Percentiles rank a stretch among this genome's conserved stretches.
Evolutionary conservation across 1,140 invertebrate species (phyloP).

Genomic region (Vanessa tameamea): DNA sequence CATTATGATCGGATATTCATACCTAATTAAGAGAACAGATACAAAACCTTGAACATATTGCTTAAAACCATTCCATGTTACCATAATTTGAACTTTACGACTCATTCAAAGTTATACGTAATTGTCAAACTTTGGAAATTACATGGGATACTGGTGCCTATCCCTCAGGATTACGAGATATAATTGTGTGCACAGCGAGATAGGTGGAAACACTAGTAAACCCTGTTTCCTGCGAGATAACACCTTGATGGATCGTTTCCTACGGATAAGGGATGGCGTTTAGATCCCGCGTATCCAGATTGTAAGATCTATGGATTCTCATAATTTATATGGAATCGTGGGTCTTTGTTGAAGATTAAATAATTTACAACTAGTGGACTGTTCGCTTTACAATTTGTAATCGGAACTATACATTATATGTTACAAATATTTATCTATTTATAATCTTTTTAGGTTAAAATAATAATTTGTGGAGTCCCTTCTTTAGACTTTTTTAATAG

Average conservation of each 20-base stretch:
- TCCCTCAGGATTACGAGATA: neutral
- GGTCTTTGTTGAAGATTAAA: conserved; percentile 10
- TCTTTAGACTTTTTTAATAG: too few relatives aligned
- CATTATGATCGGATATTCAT: neutral
- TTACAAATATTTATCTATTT: too few relatives aligned
- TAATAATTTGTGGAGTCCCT: too few relatives aligned
- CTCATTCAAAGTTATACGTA: conserved; percentile 33
- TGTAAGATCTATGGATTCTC: conserved; percentile 30
- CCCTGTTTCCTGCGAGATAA: conserved; percentile 52
- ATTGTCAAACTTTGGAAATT: neutral
- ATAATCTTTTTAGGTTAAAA: too few relatives aligned
- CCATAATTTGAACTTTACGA: conserved; percentile 23
- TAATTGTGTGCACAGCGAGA: conserved; percentile 16
- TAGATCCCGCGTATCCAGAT: conserved; percentile 39
- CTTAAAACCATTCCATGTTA: conserved; percentile 3
- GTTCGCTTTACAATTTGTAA: conserved; percentile 1
- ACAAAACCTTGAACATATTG: conserved; percentile 4
- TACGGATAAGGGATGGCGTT: conserved; percentile 49
- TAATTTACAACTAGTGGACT: neutral
- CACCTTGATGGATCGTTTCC: conserved; percentile 52
- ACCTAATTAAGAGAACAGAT: neutral
- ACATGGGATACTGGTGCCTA: conserved; percentile 6
- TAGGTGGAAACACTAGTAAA: conserved; percentile 45
- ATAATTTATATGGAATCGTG: conserved; percentile 17
- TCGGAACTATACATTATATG: too few relatives aligned